These are phyloP conservation scores for Rousettus leschenaultii DNA, from an alignment of 2,113 vertebrate genomes.

Conservation along the genomic window DNA sequence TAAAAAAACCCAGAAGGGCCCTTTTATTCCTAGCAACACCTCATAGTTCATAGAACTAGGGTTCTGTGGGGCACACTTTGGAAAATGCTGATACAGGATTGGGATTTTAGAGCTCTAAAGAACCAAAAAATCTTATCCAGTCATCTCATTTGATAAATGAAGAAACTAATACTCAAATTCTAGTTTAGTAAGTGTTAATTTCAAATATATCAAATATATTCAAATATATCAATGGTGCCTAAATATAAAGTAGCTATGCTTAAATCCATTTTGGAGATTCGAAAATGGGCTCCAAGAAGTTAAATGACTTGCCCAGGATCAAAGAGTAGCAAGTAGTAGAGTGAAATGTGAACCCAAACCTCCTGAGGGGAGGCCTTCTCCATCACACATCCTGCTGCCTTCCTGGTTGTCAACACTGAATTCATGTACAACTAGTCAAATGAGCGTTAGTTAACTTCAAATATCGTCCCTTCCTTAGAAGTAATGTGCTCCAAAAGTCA, in stretches of 20 bases:
- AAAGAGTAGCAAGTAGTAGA: background rate
- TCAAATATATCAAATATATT: slow-evolving; percentile 20
- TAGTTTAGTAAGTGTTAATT: background rate
- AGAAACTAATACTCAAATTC: background rate
- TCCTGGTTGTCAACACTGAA: background rate
- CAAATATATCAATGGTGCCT: background rate
- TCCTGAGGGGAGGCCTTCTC: background rate
- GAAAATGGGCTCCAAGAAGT: background rate
- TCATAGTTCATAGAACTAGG: background rate
- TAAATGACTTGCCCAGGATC: background rate
- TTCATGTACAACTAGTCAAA: background rate
- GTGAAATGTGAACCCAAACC: background rate
- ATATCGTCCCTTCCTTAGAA: background rate
- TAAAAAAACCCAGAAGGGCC: background rate
- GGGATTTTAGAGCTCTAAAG: background rate
- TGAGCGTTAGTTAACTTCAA: background rate
- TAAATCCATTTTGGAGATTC: background rate
- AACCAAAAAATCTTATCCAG: background rate
- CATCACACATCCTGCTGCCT: background rate
- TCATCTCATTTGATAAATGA: background rate
- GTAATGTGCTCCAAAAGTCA: background rate
- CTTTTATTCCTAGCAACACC: background rate
- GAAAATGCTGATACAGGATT: background rate
- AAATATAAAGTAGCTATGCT: background rate
- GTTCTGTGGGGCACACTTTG: background rate